These are phyloP conservation scores for Bradypodion ventrale DNA, from an alignment of 2,797 vertebrate species.

Conservation along the genomic window DNA sequence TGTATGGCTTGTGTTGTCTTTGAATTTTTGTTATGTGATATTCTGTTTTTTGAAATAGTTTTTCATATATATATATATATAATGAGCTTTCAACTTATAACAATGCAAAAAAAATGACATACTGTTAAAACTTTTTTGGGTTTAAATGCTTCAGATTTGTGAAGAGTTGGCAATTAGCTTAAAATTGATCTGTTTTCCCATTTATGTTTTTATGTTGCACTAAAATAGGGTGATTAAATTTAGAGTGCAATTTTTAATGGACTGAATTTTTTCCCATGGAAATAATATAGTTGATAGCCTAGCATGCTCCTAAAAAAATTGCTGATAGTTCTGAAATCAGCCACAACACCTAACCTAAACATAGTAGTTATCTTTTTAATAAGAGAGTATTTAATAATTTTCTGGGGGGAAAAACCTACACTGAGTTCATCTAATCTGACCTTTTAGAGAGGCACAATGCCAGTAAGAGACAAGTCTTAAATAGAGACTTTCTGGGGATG, in stretches of 20 bases:
- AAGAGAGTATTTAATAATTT: conserved; percentile 32
- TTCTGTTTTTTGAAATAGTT: too few species aligned
- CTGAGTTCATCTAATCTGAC: conserved; percentile 14
- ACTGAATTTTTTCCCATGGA: conserved; percentile 10
- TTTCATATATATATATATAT: too few species aligned
- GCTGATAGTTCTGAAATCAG: conserved; percentile 45
- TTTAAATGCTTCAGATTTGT: conserved; percentile 22
- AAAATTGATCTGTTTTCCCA: conserved; percentile 32
- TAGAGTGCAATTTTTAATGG: conserved; percentile 46
- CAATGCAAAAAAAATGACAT: not conserved
- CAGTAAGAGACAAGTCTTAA: conserved; percentile 57
- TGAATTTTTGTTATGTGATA: too few species aligned
- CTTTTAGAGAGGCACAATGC: conserved; percentile 50
- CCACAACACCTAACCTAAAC: conserved; percentile 20
- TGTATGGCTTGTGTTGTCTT: too few species aligned
- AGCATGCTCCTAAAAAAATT: conserved; percentile 29
- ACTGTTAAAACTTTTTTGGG: not conserved
- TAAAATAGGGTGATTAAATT: conserved; percentile 46
- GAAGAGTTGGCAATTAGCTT: conserved; percentile 19
- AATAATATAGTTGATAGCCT: conserved; percentile 29
- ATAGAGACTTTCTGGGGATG: conserved; percentile 61
- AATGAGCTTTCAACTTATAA: conserved; percentile 20
- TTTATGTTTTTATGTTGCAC: conserved; percentile 48
- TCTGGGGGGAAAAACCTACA: conserved; percentile 12
- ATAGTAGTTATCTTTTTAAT: conserved; percentile 30